Conservation (phyloP, 2,888 invertebrate species). For the Glaucopsyche alexis region DNA sequence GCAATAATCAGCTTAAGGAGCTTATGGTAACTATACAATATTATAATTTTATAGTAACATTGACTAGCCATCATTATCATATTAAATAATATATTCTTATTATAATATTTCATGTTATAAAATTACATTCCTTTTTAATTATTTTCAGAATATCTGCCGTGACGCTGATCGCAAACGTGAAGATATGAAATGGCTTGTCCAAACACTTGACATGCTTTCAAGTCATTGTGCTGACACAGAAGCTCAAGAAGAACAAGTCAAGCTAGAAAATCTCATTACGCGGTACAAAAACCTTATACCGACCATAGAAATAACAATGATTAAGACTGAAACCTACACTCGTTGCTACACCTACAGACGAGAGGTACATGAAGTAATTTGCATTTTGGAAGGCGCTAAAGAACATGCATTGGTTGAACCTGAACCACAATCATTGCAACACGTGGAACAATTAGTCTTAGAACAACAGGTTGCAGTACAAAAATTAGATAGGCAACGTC, state of each 20-base stretch:
- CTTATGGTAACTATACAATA: conserved; percentile 68
- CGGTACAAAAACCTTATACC: conserved; percentile 95
- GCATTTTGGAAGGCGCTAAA: conserved; percentile 86
- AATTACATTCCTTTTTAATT: conserved; percentile 33
- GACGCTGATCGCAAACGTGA: conserved; percentile 94
- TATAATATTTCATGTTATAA: not conserved
- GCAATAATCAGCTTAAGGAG: conserved; percentile 65
- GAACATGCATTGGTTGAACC: conserved; percentile 84
- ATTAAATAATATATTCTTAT: not conserved
- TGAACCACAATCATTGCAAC: conserved; percentile 86
- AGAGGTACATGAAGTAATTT: conserved; percentile 92
- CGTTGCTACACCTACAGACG: conserved; percentile 95
- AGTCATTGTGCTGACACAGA: conserved; percentile 90
- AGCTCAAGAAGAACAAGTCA: conserved; percentile 88
- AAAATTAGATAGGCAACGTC: conserved; percentile 90
- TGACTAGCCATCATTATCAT: no score
- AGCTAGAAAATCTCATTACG: conserved; percentile 89
- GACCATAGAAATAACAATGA: conserved; percentile 94
- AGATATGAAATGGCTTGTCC: conserved; percentile 97
- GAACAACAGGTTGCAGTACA: conserved; percentile 91
- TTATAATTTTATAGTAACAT: conserved; percentile 25
- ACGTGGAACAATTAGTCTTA: conserved; percentile 86
- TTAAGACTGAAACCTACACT: conserved; percentile 94
- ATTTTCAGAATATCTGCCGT: conserved; percentile 89
- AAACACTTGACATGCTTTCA: conserved; percentile 91